These are phyloP conservation scores for Gymnarchus niloticus DNA, from an alignment of 2,113 vertebrate species.

Conservation along the genomic window DNA sequence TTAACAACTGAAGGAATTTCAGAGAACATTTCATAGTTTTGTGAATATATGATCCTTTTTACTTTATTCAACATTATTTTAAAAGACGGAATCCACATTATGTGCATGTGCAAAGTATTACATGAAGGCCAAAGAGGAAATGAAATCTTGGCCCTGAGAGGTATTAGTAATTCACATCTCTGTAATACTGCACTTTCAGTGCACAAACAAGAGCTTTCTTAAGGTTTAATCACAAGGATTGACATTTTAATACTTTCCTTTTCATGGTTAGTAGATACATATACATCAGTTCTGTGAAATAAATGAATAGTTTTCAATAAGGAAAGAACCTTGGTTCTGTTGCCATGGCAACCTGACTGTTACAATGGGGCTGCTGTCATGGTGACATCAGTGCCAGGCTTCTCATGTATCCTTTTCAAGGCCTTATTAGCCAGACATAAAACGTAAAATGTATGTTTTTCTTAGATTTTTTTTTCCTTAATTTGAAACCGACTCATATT, in stretches of 20 bases:
- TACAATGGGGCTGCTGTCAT: constrained; percentile 42
- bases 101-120: neutral
- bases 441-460: constrained; percentile 8
- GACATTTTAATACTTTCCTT: constrained; percentile 32
- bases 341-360: constrained; percentile 53
- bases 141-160: neutral
- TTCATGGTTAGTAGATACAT: constrained; percentile 41
- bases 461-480: neutral
- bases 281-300: constrained; percentile 46
- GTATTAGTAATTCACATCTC: neutral
- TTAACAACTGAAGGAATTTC: neutral
- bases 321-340: constrained; percentile 47
- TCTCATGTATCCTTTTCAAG: constrained; percentile 31
- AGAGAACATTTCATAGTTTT: neutral
- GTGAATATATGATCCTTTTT: neutral
- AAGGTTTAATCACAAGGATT: constrained; percentile 43
- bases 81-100: neutral
- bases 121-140: neutral
- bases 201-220: constrained; percentile 29
- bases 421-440: constrained; percentile 29
- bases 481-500: neutral
- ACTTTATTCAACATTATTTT: neutral
- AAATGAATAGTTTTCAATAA: constrained; percentile 47
- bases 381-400: constrained; percentile 39
- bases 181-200: constrained; percentile 1